Conservation (phyloP, 2,113 vertebrate species). For the Megalops atlanticus region DNA sequence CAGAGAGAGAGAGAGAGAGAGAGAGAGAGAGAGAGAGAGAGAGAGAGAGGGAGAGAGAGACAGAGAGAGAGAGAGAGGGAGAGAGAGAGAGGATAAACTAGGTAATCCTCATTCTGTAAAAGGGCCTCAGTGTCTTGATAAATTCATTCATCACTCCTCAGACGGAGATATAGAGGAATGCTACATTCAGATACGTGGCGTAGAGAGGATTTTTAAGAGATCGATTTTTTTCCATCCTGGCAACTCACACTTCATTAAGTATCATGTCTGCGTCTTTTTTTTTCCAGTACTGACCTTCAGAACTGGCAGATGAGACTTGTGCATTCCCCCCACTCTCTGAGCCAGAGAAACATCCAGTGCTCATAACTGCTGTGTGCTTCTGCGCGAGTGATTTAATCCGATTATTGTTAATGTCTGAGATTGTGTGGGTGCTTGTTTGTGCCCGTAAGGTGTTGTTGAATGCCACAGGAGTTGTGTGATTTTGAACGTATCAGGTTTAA, state of each 20-base stretch:
- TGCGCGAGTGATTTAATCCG: background rate
- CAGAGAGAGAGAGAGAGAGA: constrained; percentile 19
- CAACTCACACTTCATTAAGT: background rate
- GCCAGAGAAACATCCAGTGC: no score
- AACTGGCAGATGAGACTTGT: no score
- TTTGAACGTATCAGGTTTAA: background rate
- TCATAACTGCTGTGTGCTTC: no score
- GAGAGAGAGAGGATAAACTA: background rate
- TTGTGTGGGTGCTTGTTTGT: background rate
- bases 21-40: constrained; percentile 24
- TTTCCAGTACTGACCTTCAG: background rate
- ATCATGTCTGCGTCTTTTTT: background rate
- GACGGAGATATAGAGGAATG: no score
- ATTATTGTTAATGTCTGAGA: background rate
- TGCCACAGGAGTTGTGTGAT: background rate
- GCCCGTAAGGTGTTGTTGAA: background rate
- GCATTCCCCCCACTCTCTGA: no score
- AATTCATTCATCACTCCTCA: no score
- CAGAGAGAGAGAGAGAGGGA: background rate
- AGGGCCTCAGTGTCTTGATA: no score
- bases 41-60: background rate
- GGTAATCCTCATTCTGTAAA: no score
- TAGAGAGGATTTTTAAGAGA: background rate
- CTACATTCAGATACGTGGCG: background rate
- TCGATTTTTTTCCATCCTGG: background rate